These are phyloP conservation scores for Scophthalmus maximus DNA, from an alignment of 2,113 vertebrate species.

Conservation along the genomic window DNA sequence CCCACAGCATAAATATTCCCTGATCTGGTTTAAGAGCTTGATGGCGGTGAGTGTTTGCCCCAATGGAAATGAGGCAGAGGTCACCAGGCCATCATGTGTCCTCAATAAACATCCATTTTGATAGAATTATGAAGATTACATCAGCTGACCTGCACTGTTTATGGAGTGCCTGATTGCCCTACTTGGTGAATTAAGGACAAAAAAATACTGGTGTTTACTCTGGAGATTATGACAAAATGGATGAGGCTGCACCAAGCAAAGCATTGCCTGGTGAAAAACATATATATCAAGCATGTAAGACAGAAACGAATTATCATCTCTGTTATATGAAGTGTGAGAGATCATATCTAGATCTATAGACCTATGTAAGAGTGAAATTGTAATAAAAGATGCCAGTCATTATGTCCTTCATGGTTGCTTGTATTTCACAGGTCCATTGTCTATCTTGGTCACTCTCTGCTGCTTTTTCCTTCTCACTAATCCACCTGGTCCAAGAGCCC, in stretches of 20 bases:
- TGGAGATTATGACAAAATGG: conserved; percentile 43
- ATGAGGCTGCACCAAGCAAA: conserved; percentile 15
- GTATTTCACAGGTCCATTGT: conserved; percentile 39
- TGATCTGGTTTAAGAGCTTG: conserved; percentile 60
- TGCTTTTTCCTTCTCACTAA: conserved; percentile 51
- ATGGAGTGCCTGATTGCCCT: conserved; percentile 62
- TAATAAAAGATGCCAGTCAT: conserved; percentile 24
- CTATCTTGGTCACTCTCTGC: conserved; percentile 39
- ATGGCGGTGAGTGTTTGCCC: conserved; percentile 23
- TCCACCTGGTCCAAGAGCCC: conserved; percentile 36
- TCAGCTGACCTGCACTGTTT: conserved; percentile 51
- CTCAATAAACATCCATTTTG: conserved; percentile 62
- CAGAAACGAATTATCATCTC: conserved; percentile 10
- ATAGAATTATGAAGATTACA: conserved; percentile 68
- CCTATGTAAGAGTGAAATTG: conserved; percentile 12
- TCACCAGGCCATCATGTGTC: conserved; percentile 31
- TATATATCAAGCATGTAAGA: no score
- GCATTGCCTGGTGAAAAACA: conserved; percentile 17
- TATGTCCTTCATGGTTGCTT: conserved; percentile 35
- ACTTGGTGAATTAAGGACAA: conserved; percentile 56
- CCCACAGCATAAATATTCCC: conserved; percentile 26
- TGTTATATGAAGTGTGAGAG: background rate
- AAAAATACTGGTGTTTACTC: conserved; percentile 57
- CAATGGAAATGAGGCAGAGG: conserved; percentile 20
- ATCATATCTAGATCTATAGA: background rate